A percentile compares a stretch with the other conserved stretches of the same genome.
These are phyloP conservation scores for Vanessa tameamea DNA, from an alignment of 1,140 invertebrate genomes.

Conservation along the genomic window DNA sequence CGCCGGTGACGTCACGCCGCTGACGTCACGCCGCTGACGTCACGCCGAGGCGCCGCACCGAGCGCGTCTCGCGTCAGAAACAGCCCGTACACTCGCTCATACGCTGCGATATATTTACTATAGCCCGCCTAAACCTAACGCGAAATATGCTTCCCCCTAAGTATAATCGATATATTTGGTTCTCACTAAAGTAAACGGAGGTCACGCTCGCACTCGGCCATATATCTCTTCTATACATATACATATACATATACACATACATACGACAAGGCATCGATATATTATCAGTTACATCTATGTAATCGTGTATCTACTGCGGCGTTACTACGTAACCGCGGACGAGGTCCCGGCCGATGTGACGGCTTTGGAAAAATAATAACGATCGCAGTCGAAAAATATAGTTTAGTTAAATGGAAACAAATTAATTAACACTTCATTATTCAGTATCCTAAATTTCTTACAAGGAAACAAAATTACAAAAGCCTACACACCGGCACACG, in stretches of 20 bases:
- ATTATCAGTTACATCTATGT: slow-evolving; percentile 25
- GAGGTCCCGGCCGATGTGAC: not conserved
- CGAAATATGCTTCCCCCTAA: slow-evolving; percentile 16
- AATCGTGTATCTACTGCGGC: not conserved
- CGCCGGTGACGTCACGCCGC: not conserved
- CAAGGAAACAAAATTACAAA: too few species aligned
- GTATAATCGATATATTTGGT: slow-evolving; percentile 67
- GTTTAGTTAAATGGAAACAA: too few species aligned
- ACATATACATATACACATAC: slow-evolving; percentile 11
- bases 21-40: not conserved
- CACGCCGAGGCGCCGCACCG: not conserved
- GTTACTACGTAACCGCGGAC: slow-evolving; percentile 17
- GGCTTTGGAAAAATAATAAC: too few species aligned
- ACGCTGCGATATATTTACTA: not conserved
- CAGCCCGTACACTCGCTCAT: not conserved
- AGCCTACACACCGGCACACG: too few species aligned
- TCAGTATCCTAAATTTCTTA: too few species aligned
- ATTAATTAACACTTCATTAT: too few species aligned
- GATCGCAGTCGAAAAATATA: too few species aligned
- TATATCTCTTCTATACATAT: slow-evolving; percentile 36
- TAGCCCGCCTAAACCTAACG: slow-evolving; percentile 14
- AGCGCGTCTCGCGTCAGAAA: not conserved
- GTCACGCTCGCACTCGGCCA: slow-evolving; percentile 13
- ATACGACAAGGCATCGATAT: slow-evolving; percentile 41
- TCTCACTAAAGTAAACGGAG: slow-evolving; percentile 62